Conservation (phyloP, 2,113 vertebrate species). For the Malurus alboscapulatus region DNA sequence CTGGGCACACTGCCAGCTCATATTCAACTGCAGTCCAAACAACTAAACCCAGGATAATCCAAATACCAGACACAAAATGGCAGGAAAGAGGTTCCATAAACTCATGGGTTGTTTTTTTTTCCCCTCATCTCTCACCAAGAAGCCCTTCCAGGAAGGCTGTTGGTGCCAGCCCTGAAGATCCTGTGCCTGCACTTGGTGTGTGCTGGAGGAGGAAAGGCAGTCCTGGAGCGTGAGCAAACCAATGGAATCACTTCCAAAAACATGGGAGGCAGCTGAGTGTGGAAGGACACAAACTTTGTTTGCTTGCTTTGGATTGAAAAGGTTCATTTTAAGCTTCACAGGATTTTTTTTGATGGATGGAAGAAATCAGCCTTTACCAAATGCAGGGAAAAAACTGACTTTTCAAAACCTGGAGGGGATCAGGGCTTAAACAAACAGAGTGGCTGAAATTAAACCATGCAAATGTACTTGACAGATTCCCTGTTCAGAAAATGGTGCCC, state of each 20-base stretch:
- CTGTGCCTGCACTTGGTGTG: fast-evolving
- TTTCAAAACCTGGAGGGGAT: neutral
- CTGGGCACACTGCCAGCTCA: neutral
- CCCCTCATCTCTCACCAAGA: neutral
- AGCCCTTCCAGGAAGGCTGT: neutral
- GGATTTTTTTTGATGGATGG: constrained; percentile 1
- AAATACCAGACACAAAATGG: neutral
- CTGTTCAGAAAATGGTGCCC: neutral
- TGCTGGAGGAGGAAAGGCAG: neutral
- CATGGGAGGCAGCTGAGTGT: neutral
- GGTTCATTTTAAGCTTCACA: neutral
- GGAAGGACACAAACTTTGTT: neutral
- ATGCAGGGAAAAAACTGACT: neutral
- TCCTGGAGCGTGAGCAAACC: fast-evolving
- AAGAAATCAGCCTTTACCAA: constrained; percentile 4
- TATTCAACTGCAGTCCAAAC: neutral
- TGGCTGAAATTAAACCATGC: constrained; percentile 23
- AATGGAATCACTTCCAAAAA: neutral
- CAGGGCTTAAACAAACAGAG: neutral
- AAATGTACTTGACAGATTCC: constrained; percentile 22
- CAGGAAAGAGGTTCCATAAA: neutral
- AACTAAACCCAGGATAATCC: neutral
- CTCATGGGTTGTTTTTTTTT: neutral
- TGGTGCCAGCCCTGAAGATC: neutral
- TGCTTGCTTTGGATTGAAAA: constrained; percentile 8